These are phyloP conservation scores for Lycopodina hypogea DNA, from an alignment of 37 sponge, comb jelly and placozoan genomes.

Conservation along the genomic window DNA sequence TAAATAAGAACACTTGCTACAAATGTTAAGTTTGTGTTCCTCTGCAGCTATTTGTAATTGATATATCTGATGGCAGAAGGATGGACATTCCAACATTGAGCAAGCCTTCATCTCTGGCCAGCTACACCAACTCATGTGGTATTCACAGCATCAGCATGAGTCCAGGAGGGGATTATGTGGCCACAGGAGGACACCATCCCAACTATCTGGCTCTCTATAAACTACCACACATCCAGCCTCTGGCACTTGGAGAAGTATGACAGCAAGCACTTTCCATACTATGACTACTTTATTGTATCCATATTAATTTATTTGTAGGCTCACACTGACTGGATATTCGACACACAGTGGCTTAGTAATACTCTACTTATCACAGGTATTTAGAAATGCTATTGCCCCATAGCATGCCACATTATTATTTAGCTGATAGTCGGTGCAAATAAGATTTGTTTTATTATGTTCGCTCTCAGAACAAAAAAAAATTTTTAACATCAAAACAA, in stretches of 20 bases:
- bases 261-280: background rate
- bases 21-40: background rate
- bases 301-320: slow-evolving; percentile 25
- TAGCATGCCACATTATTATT: too few species aligned
- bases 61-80: slow-evolving; percentile 13
- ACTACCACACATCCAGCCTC: slow-evolving; percentile 58
- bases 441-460: too few species aligned
- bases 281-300: slow-evolving; percentile 51
- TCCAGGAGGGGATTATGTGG: slow-evolving; percentile 31
- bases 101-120: background rate
- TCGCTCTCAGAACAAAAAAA: too few species aligned
- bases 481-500: too few species aligned
- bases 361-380: slow-evolving; percentile 72
- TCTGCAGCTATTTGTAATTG: slow-evolving; percentile 32
- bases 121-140: slow-evolving; percentile 45
- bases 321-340: slow-evolving; percentile 91
- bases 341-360: slow-evolving; percentile 69
- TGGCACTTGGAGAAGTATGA: slow-evolving; percentile 66
- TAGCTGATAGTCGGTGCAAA: too few species aligned
- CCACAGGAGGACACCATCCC: slow-evolving; percentile 72
- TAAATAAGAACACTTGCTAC: background rate
- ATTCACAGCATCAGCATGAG: slow-evolving; percentile 62
- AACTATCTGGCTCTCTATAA: slow-evolving; percentile 72
- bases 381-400: too few species aligned
- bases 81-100: slow-evolving; percentile 35